These are phyloP conservation scores for Pseudorasbora parva DNA, from an alignment of 2,113 vertebrate genomes.

Conservation along the genomic window DNA sequence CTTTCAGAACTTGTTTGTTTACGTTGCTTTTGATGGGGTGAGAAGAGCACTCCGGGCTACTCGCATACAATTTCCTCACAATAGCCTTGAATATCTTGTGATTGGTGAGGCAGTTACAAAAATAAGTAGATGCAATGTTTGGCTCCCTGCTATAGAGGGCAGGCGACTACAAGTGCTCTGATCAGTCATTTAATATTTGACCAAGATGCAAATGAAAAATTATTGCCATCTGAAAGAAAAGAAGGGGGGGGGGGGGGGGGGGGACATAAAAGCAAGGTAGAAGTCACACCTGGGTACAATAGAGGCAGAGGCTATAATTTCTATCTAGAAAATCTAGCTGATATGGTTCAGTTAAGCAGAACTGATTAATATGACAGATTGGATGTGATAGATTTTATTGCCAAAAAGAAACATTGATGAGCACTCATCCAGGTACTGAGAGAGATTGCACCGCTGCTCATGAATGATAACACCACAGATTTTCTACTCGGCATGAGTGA, in stretches of 20 bases:
- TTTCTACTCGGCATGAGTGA: conserved; percentile 49
- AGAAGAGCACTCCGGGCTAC: conserved; percentile 49
- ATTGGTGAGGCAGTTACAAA: conserved; percentile 52
- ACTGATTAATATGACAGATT: conserved; percentile 78
- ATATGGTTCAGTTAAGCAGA: conserved; percentile 74
- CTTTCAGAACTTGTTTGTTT: conserved; percentile 53
- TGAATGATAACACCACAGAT: conserved; percentile 51
- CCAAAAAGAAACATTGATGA: conserved; percentile 52
- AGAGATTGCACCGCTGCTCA: conserved; percentile 52
- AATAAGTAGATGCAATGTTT: conserved; percentile 25
- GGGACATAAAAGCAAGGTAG: conserved; percentile 23
- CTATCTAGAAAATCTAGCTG: conserved; percentile 68
- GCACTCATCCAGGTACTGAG: conserved; percentile 56
- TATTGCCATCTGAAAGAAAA: conserved; percentile 48
- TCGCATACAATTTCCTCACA: conserved; percentile 50
- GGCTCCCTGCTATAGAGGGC: neutral
- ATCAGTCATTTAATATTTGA: conserved; percentile 30
- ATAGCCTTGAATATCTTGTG: conserved; percentile 48
- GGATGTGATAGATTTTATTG: conserved; percentile 73
- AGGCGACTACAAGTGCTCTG: conserved; percentile 1
- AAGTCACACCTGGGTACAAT: conserved; percentile 72
- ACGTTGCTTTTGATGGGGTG: conserved; percentile 44
- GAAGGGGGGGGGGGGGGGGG: too few species aligned
- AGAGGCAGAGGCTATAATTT: conserved; percentile 71
- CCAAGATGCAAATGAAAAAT: conserved; percentile 40